Percentiles rank a stretch among this genome's conserved stretches.
phyloP scores from a whole-genome alignment of 2,888 invertebrate species.

The Cyaniris semiargus region DNA sequence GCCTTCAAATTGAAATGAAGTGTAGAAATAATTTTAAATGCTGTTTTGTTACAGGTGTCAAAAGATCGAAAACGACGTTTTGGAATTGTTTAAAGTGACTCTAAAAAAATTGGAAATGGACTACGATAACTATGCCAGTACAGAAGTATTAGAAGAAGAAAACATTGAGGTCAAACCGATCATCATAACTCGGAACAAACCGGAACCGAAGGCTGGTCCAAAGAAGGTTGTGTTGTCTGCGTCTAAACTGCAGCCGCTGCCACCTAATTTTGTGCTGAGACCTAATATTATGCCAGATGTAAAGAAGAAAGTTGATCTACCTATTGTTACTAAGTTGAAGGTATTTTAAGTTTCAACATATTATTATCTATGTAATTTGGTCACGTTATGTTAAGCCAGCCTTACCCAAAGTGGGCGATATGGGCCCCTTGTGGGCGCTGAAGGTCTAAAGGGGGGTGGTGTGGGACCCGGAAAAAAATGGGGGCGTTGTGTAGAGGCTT shows the following conservation, averaged over 20 bases:
- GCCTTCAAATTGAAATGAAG: too few relatives aligned
- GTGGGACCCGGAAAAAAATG: too few relatives aligned
- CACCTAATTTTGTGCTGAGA: constrained; percentile 53
- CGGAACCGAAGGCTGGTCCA: constrained; percentile 30
- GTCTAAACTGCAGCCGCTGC: constrained; percentile 66
- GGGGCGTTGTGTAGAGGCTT: too few relatives aligned
- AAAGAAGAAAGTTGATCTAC: constrained; percentile 1
- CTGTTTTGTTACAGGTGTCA: constrained; percentile 52
- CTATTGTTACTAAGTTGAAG: constrained; percentile 34
- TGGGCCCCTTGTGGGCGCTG: too few relatives aligned
- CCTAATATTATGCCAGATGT: constrained; percentile 31
- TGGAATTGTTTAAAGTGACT: constrained; percentile 50
- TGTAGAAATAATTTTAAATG: too few relatives aligned
- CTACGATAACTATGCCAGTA: constrained; percentile 47
- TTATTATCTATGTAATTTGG: too few relatives aligned
- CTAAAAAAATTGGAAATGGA: constrained; percentile 46
- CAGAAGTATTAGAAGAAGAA: background rate
- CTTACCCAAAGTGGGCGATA: too few relatives aligned
- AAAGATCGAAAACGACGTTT: constrained; percentile 50
- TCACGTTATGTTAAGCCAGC: too few relatives aligned
- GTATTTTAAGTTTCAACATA: constrained; percentile 22
- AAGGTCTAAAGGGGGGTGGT: too few relatives aligned
- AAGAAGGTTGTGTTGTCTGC: constrained; percentile 64
- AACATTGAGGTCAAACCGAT: background rate
- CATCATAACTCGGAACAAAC: background rate